Evolutionary conservation across 2,113 vertebrate species (phyloP), one percentile per base, ranked within the genome.

Genomic region (Apodemus sylvaticus): DNA sequence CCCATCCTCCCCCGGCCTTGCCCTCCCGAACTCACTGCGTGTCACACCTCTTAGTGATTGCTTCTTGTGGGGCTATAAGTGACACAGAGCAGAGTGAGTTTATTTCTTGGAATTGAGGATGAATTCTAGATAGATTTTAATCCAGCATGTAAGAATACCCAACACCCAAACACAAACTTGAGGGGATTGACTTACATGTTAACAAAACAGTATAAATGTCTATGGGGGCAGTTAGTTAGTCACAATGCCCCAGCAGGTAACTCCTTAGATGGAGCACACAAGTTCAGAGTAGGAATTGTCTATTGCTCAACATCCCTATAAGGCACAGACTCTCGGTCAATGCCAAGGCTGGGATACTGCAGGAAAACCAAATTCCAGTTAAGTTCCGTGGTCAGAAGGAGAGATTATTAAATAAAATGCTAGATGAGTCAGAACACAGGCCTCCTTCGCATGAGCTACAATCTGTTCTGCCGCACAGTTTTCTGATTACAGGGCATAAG

Each of bases 391-490:
- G 94, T 87, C 88, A 96, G 90, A 93, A 93, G 92, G 68, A 95
- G 78, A 93, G 92, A 90, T 36, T 90, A 96, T 89, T 94, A 95
- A 96, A 78, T 93, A 96, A 96, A 71, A 93, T n/a, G 48, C 74
- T 62, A 76, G 83, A 51, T 93, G 93, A 97, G 89, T 98, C 93
- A 97, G 93, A 91, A 78, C 86, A 55, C 79, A 93, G 58, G 91
- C 87, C 62, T 96, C 81, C 90, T 94, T 93, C 79, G n/a, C 51
- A 22, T 93, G 83, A 91, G 55, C 95, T 91, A 31, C 29, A 96
- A n/a, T 89, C 90, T 48, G 34, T 73, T 95, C 78, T 58, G 83
- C 53, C 83, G 71, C 71, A 85, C 48, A 66, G 86, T 76, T 94
- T 85, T 92, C 78, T 95, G 90, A 95, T 94, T 93, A 96, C 86